These are phyloP conservation scores for Anticlea derivata DNA, from an alignment of 2,888 invertebrate genomes.

Conservation along the genomic window DNA sequence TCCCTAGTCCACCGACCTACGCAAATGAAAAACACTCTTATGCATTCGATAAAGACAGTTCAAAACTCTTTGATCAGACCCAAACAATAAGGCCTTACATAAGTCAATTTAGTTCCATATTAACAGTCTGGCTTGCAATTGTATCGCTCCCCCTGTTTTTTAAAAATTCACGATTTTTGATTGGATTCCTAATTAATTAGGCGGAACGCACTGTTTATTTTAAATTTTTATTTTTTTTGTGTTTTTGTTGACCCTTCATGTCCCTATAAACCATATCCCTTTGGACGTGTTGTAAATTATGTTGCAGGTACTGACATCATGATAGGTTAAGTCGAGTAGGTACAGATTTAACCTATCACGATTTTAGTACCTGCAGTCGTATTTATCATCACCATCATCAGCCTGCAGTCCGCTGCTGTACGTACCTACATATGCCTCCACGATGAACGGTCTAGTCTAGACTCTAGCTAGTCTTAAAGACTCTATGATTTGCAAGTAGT, in stretches of 20 bases:
- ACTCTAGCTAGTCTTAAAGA: too few species aligned
- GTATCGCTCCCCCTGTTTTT: conserved; percentile 49
- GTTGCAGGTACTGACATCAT: too few species aligned
- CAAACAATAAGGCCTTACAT: conserved; percentile 44
- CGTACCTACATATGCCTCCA: too few species aligned
- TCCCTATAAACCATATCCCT: neutral
- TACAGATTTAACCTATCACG: too few species aligned
- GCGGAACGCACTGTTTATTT: conserved; percentile 34
- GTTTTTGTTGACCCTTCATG: conserved; percentile 1
- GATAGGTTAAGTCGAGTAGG: too few species aligned
- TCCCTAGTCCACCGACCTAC: neutral
- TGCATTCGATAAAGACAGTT: neutral
- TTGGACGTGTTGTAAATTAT: neutral
- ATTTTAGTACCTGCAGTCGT: too few species aligned
- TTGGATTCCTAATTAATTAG: conserved; percentile 62
- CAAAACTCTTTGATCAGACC: neutral
- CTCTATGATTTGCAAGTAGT: too few species aligned
- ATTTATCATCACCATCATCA: too few species aligned
- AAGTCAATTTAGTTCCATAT: conserved; percentile 56
- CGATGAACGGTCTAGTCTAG: too few species aligned
- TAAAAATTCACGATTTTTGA: conserved; percentile 62
- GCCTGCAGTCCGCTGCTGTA: too few species aligned
- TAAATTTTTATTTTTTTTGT: conserved; percentile 17
- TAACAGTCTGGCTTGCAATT: conserved; percentile 41
- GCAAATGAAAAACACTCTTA: conserved; percentile 14